These are phyloP conservation scores for Mesocentrotus franciscanus DNA, from an alignment of 53 echinoderm and acorn worm species.

Conservation along the genomic window DNA sequence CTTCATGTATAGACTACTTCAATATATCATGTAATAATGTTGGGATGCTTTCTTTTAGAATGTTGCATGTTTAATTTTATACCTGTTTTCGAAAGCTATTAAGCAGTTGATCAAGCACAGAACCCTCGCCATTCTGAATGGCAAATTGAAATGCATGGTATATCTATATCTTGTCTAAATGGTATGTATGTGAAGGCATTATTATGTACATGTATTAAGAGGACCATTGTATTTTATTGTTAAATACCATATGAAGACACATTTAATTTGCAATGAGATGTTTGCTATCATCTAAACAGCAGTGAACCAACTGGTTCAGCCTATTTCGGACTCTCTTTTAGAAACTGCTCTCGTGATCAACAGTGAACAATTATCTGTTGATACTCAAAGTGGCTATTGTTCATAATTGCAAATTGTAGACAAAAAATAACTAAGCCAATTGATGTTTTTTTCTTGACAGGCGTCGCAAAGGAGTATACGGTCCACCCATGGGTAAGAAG, in stretches of 20 bases:
- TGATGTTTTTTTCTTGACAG: constrained; percentile 55
- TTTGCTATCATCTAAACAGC: not conserved
- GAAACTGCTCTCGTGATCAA: not conserved
- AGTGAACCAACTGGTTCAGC: not conserved
- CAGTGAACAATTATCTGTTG: not conserved
- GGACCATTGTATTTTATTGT: not conserved
- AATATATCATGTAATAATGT: not conserved
- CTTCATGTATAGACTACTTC: not conserved
- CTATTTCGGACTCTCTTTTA: not conserved
- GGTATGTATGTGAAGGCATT: too few species aligned
- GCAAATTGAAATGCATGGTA: too few species aligned
- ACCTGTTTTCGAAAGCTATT: too few species aligned
- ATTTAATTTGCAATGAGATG: too few species aligned
- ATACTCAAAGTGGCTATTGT: not conserved
- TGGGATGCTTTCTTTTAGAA: too few species aligned
- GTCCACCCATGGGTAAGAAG: constrained; percentile 97
- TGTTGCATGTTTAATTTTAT: too few species aligned
- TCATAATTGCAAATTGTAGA: not conserved
- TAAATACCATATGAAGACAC: not conserved
- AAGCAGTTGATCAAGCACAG: too few species aligned
- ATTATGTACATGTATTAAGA: too few species aligned
- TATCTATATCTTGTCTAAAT: too few species aligned
- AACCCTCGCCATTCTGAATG: too few species aligned
- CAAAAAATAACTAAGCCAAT: not conserved
- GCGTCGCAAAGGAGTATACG: constrained; percentile 93